phyloP scores from a whole-genome alignment of 2,797 vertebrate genomes.

The Morelia viridis region DNA sequence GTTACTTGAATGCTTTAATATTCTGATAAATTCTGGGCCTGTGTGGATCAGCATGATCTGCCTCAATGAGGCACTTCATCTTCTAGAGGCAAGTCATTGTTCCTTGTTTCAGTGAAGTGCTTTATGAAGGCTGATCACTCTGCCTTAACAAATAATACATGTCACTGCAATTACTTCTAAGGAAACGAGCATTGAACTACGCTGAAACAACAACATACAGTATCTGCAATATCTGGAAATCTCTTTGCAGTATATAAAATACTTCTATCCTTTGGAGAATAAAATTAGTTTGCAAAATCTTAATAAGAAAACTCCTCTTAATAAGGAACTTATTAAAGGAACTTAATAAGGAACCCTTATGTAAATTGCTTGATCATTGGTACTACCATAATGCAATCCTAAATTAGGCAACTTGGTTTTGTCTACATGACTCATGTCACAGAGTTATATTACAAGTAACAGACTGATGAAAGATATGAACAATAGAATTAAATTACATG shows the following conservation, averaged over 20 bases:
- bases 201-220: not conserved
- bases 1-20: not conserved
- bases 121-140: not conserved
- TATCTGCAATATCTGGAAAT: not conserved
- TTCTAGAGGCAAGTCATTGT: not conserved
- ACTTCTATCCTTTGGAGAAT: not conserved
- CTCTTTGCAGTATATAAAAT: not conserved
- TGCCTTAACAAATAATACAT: not conserved
- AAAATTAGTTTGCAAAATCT: not conserved
- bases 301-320: not conserved
- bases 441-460: slow-evolving; percentile 4
- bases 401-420: not conserved
- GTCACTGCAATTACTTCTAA: not conserved
- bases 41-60: not conserved
- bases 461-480: slow-evolving; percentile 24
- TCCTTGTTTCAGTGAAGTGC: not conserved
- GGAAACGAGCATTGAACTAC: not conserved
- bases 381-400: not conserved
- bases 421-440: not conserved
- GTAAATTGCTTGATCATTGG: not conserved
- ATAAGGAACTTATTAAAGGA: not conserved
- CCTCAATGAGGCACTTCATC: not conserved
- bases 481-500: slow-evolving; percentile 38
- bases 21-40: not conserved
- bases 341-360: not conserved